phyloP scores from a whole-genome alignment of 2,888 invertebrate genomes.

The Psylliodes chrysocephalus region DNA sequence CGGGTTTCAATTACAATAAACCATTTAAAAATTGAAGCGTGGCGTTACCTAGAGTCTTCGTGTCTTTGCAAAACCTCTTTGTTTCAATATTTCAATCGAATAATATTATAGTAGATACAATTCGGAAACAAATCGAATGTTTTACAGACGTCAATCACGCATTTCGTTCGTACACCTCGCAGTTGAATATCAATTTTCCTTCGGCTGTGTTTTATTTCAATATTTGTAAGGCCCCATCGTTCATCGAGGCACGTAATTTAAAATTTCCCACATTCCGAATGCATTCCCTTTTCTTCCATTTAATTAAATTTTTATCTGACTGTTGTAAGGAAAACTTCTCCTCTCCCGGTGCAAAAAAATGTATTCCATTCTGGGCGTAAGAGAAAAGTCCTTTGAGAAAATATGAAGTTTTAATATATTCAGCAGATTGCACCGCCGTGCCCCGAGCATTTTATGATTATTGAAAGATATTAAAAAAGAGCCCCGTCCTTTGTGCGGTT shows the following conservation, averaged over 20 bases:
- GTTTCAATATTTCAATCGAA: too few species aligned
- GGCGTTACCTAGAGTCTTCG: too few species aligned
- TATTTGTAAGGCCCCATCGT: constrained; percentile 1
- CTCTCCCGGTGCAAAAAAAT: constrained; percentile 19
- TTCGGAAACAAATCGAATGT: too few species aligned
- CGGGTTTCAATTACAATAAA: too few species aligned
- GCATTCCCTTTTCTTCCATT: constrained; percentile 28
- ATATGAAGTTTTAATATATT: constrained; percentile 39
- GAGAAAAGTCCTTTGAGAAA: constrained; percentile 31
- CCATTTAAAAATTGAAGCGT: too few species aligned
- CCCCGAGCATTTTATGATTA: constrained; percentile 34
- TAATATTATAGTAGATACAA: too few species aligned
- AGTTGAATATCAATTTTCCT: constrained; percentile 7
- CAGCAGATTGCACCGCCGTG: constrained; percentile 28
- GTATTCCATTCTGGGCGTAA: constrained; percentile 24
- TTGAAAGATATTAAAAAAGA: constrained; percentile 30
- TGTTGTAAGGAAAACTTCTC: constrained; percentile 31
- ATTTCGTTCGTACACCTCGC: too few species aligned
- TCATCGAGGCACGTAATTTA: constrained; percentile 12
- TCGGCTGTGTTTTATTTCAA: constrained; percentile 7
- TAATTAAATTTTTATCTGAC: constrained; percentile 29
- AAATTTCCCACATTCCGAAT: constrained; percentile 20
- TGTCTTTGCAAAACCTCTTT: too few species aligned
- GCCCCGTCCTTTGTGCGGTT: constrained; percentile 18
- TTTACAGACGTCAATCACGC: too few species aligned